Evolutionary conservation across 2,797 vertebrate genomes (phyloP), one percentile per base, ranked within the genome.

Genomic region (Melanotaenia nigrans): DNA sequence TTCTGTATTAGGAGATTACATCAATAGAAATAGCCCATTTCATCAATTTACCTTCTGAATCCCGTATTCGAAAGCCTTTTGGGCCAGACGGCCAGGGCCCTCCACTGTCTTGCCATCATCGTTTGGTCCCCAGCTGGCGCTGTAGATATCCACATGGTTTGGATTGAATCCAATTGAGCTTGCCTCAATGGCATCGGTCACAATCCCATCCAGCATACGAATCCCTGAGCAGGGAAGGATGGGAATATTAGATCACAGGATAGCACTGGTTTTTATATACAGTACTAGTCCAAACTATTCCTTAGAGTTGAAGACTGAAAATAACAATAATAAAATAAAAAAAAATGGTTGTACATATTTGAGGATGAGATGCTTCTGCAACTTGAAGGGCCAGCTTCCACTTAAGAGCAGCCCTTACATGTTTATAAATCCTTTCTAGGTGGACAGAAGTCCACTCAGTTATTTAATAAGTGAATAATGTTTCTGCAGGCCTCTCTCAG

Each of bases 101-200:
- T 99, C 97, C 69, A 99, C 97, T 0, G 98, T 99, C 93, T 98
- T 98, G 2, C 98, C 98, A 0, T 99, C 97, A 20, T 99, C 98
- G 0, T 99, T 99, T 38, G 98, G 98, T 25, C 98, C 98, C 98
- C 98, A 99, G 88, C 97, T 99, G 45, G 97, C 97, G 30, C 97
- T 99, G 90, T 99, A 99, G 91, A 99, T 99, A 86, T 99, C 96
- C 87, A 99, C 96, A 0, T 99, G 97, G 47, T 97, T 93, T 0
- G 97, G 96, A 72, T 96, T 98, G 91, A 97, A 99, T 47, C 97
- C 97, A 1, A 99, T 99, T 2, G 97, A 99, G 82, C 97, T 99
- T 63, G 98, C 98, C 89, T 99, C 98, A 6, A 99, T 99, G 63
- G 97, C 98, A 67, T 99, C 97, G 0, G 98, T 99, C 84, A 99